Evolutionary conservation across 64 coral and sea anemone genomes (phyloP).

Genomic region (Astreopora myriophthalma): DNA sequence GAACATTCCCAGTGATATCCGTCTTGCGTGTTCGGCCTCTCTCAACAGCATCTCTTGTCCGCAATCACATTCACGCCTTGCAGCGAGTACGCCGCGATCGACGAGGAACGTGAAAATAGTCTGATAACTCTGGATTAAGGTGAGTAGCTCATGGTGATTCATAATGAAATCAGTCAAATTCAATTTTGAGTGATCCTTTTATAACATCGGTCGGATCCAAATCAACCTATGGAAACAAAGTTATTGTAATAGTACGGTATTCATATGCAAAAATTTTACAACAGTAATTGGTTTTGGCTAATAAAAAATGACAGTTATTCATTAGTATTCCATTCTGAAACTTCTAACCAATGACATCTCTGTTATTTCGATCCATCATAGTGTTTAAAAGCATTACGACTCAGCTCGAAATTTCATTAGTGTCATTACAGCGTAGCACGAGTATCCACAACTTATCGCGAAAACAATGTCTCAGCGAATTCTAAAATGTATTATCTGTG

Average conservation of each 20-base stretch:
- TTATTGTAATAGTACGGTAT: neutral
- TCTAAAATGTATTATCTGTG: neutral
- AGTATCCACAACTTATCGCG: too few relatives aligned
- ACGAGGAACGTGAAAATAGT: slow-evolving; percentile 6
- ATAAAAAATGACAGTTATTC: neutral
- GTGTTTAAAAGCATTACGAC: neutral
- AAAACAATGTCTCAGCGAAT: neutral
- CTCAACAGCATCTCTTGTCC: neutral
- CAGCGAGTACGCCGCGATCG: neutral
- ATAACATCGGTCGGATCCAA: neutral
- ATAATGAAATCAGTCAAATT: neutral
- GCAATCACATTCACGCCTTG: neutral
- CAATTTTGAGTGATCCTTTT: too few relatives aligned
- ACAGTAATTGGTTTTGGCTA: neutral
- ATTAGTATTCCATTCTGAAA: neutral
- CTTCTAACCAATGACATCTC: neutral
- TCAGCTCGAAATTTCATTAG: neutral
- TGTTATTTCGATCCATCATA: neutral
- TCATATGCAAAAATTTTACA: neutral
- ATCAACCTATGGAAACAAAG: neutral
- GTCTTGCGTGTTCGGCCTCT: neutral
- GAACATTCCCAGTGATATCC: neutral
- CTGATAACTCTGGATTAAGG: neutral
- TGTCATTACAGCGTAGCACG: neutral
- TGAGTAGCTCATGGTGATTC: neutral